Percentiles rank a stretch among this genome's conserved stretches.
Conservation (phyloP, 1,140 invertebrate species). For the Homarus americanus region DNA sequence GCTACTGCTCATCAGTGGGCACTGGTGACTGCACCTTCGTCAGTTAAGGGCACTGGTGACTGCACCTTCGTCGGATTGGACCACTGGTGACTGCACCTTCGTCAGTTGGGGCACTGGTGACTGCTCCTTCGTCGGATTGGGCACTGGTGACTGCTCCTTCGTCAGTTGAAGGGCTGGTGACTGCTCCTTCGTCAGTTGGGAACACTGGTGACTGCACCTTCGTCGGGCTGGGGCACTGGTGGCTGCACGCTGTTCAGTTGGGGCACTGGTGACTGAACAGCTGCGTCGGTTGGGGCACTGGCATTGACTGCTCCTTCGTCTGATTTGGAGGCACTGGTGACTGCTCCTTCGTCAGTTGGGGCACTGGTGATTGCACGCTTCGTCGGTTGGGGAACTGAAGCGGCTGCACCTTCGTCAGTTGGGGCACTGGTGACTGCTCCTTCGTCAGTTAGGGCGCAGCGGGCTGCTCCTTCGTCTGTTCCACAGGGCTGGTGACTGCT, state of each 20-base stretch:
- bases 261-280: not conserved
- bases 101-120: not conserved
- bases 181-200: not conserved
- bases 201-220: not conserved
- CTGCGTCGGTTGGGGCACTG: not conserved
- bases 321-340: not conserved
- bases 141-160: not conserved
- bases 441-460: too few relatives aligned
- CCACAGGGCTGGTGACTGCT: not conserved
- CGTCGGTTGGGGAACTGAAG: too few relatives aligned
- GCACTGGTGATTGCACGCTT: not conserved
- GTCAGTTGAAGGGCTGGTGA: not conserved
- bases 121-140: not conserved
- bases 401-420: too few relatives aligned
- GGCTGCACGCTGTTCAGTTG: not conserved
- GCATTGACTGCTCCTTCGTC: not conserved
- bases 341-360: not conserved
- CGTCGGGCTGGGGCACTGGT: not conserved
- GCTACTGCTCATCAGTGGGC: not conserved
- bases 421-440: too few relatives aligned
- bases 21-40: slow-evolving; percentile 9
- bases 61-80: not conserved
- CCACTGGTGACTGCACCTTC: not conserved
- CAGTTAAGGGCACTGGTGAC: not conserved
- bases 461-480: too few relatives aligned